A percentile compares a stretch with the other conserved stretches of the same genome.
Evolutionary conservation across 2,113 vertebrate species (phyloP).

Genomic region (Microcebus murinus): DNA sequence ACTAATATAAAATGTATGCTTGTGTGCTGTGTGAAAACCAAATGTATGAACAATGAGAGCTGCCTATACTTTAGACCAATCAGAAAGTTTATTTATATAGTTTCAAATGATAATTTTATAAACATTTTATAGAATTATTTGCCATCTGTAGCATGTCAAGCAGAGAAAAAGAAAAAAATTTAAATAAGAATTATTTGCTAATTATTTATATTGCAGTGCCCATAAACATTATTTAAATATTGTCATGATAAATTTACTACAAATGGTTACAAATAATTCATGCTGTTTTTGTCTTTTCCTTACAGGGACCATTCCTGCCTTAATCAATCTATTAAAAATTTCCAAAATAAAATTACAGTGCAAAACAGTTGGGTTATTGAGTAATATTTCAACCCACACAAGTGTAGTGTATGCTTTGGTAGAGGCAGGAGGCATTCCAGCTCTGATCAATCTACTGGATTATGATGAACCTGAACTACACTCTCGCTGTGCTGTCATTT

Average conservation of each 20-base stretch:
- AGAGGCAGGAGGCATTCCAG: constrained; percentile 78
- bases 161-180: too few relatives aligned
- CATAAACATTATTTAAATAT: neutral
- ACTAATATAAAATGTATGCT: neutral
- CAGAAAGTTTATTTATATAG: neutral
- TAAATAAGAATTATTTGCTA: neutral
- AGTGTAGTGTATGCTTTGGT: constrained; percentile 77
- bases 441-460: constrained; percentile 80
- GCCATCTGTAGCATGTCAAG: neutral
- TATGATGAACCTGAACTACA: constrained; percentile 82
- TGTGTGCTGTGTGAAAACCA: neutral
- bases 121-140: neutral
- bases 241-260: neutral
- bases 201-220: neutral
- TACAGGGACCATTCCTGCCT: constrained; percentile 83
- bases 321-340: constrained; percentile 81
- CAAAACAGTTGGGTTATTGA: constrained; percentile 84
- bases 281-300: neutral
- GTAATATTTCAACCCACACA: constrained; percentile 83
- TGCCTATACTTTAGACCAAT: neutral
- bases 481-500: constrained; percentile 85
- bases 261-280: neutral
- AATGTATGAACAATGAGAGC: neutral
- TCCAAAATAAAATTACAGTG: constrained; percentile 79
- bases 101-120: constrained; percentile 4